Conservation (phyloP, 2,888 invertebrate species). For the Brenthis ino region DNA sequence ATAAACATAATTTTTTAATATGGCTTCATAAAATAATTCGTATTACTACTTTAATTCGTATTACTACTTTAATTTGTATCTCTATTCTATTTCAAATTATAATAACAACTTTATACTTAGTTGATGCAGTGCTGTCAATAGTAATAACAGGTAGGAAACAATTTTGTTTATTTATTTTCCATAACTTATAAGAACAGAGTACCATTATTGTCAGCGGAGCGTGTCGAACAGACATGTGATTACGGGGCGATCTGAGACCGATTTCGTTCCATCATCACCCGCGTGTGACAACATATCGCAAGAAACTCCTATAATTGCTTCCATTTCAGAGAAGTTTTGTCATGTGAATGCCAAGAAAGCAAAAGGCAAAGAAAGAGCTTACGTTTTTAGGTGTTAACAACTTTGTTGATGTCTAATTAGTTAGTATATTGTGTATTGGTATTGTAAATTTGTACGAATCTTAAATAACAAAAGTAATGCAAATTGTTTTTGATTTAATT, state of each 20-base stretch:
- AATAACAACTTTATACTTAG: too few species aligned
- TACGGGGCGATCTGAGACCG: conserved; percentile 52
- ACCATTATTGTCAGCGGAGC: conserved; percentile 50
- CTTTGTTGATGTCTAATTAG: background rate
- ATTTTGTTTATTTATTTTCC: conserved; percentile 34
- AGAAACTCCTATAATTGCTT: conserved; percentile 59
- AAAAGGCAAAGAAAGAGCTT: background rate
- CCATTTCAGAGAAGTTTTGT: conserved; percentile 49
- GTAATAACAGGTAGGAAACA: too few species aligned
- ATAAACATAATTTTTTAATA: too few species aligned
- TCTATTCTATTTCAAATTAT: too few species aligned
- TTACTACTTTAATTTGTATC: too few species aligned
- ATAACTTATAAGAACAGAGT: conserved; percentile 57
- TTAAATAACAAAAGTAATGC: too few species aligned
- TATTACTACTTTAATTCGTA: too few species aligned
- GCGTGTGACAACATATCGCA: conserved; percentile 62
- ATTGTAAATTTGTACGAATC: too few species aligned
- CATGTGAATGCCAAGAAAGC: conserved; percentile 26
- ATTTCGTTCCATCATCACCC: conserved; percentile 34
- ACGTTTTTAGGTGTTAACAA: background rate
- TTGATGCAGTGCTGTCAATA: too few species aligned
- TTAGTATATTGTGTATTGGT: background rate
- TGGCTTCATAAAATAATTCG: too few species aligned
- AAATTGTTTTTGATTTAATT: too few species aligned
- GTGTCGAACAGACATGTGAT: conserved; percentile 66